Evolutionary conservation across 2,113 vertebrate genomes (phyloP).

Genomic region (Ailuropoda melanoleuca): DNA sequence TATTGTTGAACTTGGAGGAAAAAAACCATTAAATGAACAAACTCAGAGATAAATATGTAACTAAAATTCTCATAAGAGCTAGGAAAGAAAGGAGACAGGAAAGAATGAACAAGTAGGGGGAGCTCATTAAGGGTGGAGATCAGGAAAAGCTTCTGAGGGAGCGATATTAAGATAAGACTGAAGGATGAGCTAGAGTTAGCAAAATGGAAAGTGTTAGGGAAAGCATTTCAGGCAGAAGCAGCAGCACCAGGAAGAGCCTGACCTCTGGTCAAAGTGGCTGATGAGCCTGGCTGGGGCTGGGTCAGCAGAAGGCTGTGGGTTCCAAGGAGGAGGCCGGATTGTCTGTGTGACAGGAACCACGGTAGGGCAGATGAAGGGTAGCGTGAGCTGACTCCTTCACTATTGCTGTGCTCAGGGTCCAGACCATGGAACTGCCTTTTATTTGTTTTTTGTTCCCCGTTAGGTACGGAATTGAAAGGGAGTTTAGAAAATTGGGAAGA

Average conservation of each 20-base stretch:
- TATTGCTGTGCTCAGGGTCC: background rate
- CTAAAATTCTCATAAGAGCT: background rate
- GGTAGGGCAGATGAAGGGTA: background rate
- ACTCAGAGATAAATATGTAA: background rate
- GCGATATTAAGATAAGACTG: background rate
- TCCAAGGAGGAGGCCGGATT: background rate
- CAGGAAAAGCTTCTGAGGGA: background rate
- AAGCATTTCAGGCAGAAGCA: background rate
- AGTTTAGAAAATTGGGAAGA: background rate
- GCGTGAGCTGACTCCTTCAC: background rate
- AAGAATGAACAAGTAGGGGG: background rate
- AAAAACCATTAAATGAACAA: slow-evolving; percentile 14
- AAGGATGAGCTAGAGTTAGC: background rate
- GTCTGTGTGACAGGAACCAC: background rate
- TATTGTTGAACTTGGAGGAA: background rate
- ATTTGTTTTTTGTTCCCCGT: slow-evolving; percentile 5
- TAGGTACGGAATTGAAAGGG: background rate
- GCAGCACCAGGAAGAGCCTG: background rate
- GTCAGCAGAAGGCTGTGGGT: background rate
- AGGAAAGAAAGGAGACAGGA: background rate
- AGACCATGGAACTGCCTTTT: background rate
- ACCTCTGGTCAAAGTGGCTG: background rate
- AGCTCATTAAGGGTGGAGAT: background rate
- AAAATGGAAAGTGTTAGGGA: background rate
- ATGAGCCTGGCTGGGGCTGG: background rate